Base-by-base conservation (phyloP, 37 sponge, comb jelly and placozoan genomes). In the Geodia barretti region DNA sequence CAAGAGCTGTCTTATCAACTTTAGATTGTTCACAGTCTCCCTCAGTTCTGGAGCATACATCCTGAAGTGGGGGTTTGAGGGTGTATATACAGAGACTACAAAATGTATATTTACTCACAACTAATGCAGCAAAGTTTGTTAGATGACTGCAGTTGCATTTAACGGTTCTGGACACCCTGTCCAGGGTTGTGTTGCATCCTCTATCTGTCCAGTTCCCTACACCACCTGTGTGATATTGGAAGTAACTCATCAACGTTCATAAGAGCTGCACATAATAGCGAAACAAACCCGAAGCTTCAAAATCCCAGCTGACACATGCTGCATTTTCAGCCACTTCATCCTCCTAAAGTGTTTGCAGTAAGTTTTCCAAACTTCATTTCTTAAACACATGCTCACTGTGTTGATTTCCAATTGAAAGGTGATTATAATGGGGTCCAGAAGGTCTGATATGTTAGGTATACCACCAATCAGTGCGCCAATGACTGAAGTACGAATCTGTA, bases 41-140 rank as follows among this genome's bases (percentile, higher is more conserved):
- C 3, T 76, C 64, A 25, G 21, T 7, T 40, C 78, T 72, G 4
- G 36, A 39, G 41, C 68, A 75, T 7, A 85, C 70, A 28, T 76
- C 73, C 78, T 76, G 69, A 9, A 62, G 3, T n/a, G n/a, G n/a
- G n/a, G n/a, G n/a, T n/a, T n/a, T n/a, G n/a, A n/a, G n/a, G n/a
- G n/a, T n/a, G n/a, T n/a, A n/a, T n/a, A n/a, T n/a, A n/a, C n/a
- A 47, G 54, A 14, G 11, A 17, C 54, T 47, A 47, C 14, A 47
- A 17, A 47, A 17, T 7, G 11, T 47, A 14, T 39, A 3, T 30
- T 31, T 0, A 64, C 76, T 69, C 59, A 84, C 85, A 68, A 84
- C 73, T 28, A 84, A 40, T 34, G 33, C 31, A 14, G 70, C 85
- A 84, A 84, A 84, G 76, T 84, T 76, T 5, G 85, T 84, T 31